Percentiles rank a stretch among this genome's conserved stretches.
Evolutionary conservation across 35 echinoderm and acorn worm species (phyloP).

Genomic region (Acanthaster planci): DNA sequence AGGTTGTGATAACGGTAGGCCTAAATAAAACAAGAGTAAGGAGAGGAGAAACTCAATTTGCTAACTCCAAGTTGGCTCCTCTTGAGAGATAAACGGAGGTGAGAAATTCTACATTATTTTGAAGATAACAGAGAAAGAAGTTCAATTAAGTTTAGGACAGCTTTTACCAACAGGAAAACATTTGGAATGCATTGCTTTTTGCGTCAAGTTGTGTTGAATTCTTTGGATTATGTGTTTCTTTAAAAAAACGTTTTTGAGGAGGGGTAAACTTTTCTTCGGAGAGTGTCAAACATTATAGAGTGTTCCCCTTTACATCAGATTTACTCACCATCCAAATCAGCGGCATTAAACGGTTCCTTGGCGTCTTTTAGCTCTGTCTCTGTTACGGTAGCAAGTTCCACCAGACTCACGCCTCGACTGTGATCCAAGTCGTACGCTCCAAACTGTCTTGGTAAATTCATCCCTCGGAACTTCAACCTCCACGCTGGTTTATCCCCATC

Average conservation of each 20-base stretch:
- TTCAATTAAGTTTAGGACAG: too few relatives aligned
- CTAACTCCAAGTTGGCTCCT: too few relatives aligned
- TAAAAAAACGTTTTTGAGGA: neutral
- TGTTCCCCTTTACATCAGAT: neutral
- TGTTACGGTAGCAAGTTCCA: slow-evolving; percentile 41
- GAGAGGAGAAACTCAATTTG: too few relatives aligned
- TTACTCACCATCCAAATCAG: slow-evolving; percentile 52
- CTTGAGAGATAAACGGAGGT: too few relatives aligned
- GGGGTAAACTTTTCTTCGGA: neutral
- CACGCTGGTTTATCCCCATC: neutral
- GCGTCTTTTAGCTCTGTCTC: slow-evolving; percentile 42
- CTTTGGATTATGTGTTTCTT: neutral
- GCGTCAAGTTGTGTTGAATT: too few relatives aligned
- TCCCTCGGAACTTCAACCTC: neutral
- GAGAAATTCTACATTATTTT: too few relatives aligned
- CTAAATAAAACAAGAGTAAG: too few relatives aligned
- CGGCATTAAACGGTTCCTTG: slow-evolving; percentile 39
- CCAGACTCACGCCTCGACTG: slow-evolving; percentile 34
- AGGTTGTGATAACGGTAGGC: too few relatives aligned
- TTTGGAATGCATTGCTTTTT: too few relatives aligned
- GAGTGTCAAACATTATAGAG: neutral
- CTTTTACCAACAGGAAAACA: too few relatives aligned
- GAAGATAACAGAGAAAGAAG: too few relatives aligned
- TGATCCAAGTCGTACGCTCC: slow-evolving; percentile 40
- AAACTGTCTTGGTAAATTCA: slow-evolving; percentile 38